A percentile compares a stretch with the other conserved stretches of the same genome.
These are phyloP conservation scores for Acrobasis suavella DNA, from an alignment of 2,888 invertebrate genomes.

Conservation along the genomic window DNA sequence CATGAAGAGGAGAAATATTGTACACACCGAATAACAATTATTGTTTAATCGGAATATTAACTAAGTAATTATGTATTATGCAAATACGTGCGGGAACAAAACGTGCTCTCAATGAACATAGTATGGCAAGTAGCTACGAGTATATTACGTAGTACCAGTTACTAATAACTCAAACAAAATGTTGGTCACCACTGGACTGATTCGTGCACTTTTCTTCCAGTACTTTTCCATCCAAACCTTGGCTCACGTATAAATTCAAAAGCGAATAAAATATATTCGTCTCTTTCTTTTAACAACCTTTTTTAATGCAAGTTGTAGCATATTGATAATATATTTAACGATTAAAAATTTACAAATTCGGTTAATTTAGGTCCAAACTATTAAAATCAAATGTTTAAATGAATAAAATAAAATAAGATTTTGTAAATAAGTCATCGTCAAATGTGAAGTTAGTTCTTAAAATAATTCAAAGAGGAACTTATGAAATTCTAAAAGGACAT, in stretches of 20 bases:
- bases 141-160: conserved; percentile 6
- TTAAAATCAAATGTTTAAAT: too few species aligned
- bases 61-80: conserved; percentile 14
- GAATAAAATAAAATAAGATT: too few species aligned
- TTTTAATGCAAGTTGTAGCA: too few species aligned
- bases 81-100: conserved; percentile 18
- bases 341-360: too few species aligned
- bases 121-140: background rate
- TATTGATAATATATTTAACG: too few species aligned
- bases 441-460: too few species aligned
- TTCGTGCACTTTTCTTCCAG: conserved; percentile 61
- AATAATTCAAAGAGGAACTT: too few species aligned
- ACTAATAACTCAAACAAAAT: conserved; percentile 39
- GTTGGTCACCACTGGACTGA: conserved; percentile 51
- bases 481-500: too few species aligned
- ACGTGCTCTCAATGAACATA: conserved; percentile 13
- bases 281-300: conserved; percentile 37
- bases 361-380: too few species aligned
- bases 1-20: background rate
- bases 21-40: conserved; percentile 17
- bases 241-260: conserved; percentile 42
- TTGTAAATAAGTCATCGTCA: too few species aligned
- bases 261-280: conserved; percentile 41
- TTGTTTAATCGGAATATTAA: conserved; percentile 15
- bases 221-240: conserved; percentile 67